A percentile compares a stretch with the other conserved stretches of the same genome.
Evolutionary conservation across 1,140 invertebrate species (phyloP).

Genomic region (Pseudomyrmex pallidus): DNA sequence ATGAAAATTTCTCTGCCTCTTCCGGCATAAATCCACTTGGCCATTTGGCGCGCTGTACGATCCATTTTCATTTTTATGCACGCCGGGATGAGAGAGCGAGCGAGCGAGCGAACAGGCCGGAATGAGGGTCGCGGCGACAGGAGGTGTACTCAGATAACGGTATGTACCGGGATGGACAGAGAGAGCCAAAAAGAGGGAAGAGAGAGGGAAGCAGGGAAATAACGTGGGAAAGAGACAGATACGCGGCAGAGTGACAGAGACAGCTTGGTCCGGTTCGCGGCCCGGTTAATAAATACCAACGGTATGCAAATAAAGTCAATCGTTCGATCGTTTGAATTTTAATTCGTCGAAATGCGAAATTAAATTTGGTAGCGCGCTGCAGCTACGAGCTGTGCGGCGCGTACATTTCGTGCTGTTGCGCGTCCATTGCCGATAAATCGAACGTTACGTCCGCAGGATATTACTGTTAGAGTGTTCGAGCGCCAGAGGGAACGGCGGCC

Average conservation of each 20-base stretch:
- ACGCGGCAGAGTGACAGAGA: not conserved
- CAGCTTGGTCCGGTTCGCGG: slow-evolving; percentile 37
- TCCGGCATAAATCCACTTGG: slow-evolving; percentile 63
- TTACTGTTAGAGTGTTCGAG: slow-evolving; percentile 31
- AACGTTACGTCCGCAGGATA: slow-evolving; percentile 35
- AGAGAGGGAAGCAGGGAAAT: not conserved
- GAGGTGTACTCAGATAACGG: slow-evolving; percentile 41
- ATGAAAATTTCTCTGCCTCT: slow-evolving; percentile 65
- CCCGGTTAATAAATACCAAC: slow-evolving; percentile 73
- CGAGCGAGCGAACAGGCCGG: slow-evolving; percentile 15
- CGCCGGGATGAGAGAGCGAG: slow-evolving; percentile 43
- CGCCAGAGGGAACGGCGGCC: slow-evolving; percentile 11
- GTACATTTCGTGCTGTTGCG: slow-evolving; percentile 23
- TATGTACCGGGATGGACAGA: slow-evolving; percentile 24
- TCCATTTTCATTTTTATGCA: slow-evolving; percentile 73
- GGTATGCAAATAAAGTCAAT: slow-evolving; percentile 75
- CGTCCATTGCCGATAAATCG: slow-evolving; percentile 63
- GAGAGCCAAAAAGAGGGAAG: not conserved
- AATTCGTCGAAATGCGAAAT: slow-evolving; percentile 73
- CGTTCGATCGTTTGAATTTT: slow-evolving; percentile 76
- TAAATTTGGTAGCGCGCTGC: slow-evolving; percentile 61
- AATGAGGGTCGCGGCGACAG: slow-evolving; percentile 10
- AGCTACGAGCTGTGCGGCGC: not conserved
- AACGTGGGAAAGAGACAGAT: not conserved
- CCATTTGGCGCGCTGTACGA: slow-evolving; percentile 62